Conservation (phyloP, 2,113 vertebrate species). For the Oncorhynchus mykiss region DNA sequence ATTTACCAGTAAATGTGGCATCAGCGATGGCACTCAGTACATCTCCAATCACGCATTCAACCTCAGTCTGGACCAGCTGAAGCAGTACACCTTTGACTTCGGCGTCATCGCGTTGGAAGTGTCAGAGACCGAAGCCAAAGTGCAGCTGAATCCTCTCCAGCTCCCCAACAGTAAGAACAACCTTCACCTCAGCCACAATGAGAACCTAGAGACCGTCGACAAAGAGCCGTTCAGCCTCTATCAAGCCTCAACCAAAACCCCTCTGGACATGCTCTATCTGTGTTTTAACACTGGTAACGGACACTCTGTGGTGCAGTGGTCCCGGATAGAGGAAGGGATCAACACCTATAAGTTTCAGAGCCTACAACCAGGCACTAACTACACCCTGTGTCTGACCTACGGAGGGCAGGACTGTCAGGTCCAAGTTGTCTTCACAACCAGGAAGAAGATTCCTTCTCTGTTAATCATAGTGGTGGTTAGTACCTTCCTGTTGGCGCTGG, state of each 20-base stretch:
- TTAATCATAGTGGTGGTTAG: constrained; percentile 94
- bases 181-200: constrained; percentile 81
- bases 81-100: constrained; percentile 91
- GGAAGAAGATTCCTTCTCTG: constrained; percentile 91
- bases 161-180: constrained; percentile 87
- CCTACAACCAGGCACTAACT: constrained; percentile 91
- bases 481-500: constrained; percentile 89
- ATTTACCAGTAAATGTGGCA: constrained; percentile 79
- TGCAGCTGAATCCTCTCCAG: constrained; percentile 91
- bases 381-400: constrained; percentile 91
- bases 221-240: constrained; percentile 84
- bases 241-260: constrained; percentile 61
- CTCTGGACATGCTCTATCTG: constrained; percentile 86
- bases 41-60: constrained; percentile 97
- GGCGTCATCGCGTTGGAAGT: constrained; percentile 94
- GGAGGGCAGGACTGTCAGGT: constrained; percentile 89
- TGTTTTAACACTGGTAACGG: constrained; percentile 81
- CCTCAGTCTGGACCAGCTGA: constrained; percentile 82
- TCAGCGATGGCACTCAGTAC: constrained; percentile 77
- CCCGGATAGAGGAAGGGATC: constrained; percentile 89
- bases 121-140: constrained; percentile 91
- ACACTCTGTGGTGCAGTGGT: constrained; percentile 89
- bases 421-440: constrained; percentile 95
- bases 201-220: constrained; percentile 84
- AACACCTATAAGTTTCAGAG: constrained; percentile 92